These are phyloP conservation scores for Scarus forsteni DNA, from an alignment of 2,797 vertebrate genomes.

Conservation along the genomic window DNA sequence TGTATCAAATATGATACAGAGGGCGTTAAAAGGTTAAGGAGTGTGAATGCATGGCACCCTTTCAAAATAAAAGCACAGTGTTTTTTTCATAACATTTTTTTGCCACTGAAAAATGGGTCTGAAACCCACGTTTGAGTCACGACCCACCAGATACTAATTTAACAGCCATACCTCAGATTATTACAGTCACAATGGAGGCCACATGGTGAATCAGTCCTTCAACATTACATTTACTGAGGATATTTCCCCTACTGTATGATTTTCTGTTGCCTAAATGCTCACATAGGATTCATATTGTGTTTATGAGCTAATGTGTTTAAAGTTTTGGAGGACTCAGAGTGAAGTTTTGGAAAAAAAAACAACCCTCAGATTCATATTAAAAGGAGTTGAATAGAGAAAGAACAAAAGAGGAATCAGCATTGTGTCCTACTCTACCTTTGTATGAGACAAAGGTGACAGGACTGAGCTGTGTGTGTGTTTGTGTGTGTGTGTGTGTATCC, in stretches of 20 bases:
- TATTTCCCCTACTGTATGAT: background rate
- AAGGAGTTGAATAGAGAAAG: slow-evolving; percentile 24
- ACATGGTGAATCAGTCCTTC: background rate
- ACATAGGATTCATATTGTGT: background rate
- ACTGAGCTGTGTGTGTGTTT: slow-evolving; percentile 51
- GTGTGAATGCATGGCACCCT: too few species aligned
- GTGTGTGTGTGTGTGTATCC: slow-evolving; percentile 46
- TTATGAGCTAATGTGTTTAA: slow-evolving; percentile 19
- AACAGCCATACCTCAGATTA: too few species aligned
- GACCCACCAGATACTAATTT: too few species aligned
- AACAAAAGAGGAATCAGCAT: slow-evolving; percentile 57
- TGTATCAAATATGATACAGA: too few species aligned
- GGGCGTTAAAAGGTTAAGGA: too few species aligned
- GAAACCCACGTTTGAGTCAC: too few species aligned
- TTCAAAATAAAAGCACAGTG: too few species aligned
- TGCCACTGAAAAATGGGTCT: too few species aligned
- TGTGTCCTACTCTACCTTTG: slow-evolving; percentile 56
- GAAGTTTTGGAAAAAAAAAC: slow-evolving; percentile 14
- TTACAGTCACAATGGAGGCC: too few species aligned
- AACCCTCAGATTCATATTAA: slow-evolving; percentile 47
- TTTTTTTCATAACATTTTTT: too few species aligned
- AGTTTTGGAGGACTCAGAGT: slow-evolving; percentile 12
- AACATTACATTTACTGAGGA: background rate
- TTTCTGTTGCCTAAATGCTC: slow-evolving; percentile 9
- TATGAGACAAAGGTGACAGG: slow-evolving; percentile 67